Percentiles rank a stretch among this genome's conserved stretches.
phyloP scores from a whole-genome alignment of 2,113 vertebrate species.

The Dicaeum eximium region DNA sequence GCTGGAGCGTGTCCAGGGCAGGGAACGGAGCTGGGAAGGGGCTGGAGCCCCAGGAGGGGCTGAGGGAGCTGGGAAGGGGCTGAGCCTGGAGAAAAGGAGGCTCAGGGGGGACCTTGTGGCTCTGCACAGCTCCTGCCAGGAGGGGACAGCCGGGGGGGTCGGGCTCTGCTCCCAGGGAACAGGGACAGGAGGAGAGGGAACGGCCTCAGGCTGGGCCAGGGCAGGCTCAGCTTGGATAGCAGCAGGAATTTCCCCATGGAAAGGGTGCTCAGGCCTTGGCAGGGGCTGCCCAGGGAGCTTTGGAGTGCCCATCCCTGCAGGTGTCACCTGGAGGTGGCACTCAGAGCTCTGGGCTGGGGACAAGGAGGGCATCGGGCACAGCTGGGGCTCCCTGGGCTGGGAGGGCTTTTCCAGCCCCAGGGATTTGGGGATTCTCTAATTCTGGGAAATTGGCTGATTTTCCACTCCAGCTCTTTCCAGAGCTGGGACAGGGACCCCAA shows the following conservation, averaged over 20 bases:
- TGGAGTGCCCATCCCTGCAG: neutral
- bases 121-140: no score
- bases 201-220: no score
- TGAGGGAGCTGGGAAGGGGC: neutral
- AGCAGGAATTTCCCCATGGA: no score
- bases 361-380: neutral
- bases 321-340: neutral
- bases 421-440: fast-evolving
- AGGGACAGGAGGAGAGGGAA: no score
- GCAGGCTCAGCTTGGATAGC: no score
- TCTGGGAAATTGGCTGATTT: neutral
- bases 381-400: neutral
- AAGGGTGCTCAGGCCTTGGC: neutral
- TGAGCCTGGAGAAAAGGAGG: neutral
- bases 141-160: no score
- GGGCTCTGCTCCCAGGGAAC: no score
- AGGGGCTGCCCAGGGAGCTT: neutral
- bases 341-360: neutral
- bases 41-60: no score
- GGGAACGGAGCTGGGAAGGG: neutral
- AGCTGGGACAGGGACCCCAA: neutral
- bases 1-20: neutral
- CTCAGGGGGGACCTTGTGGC: no score
- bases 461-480: neutral
- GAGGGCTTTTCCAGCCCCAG: neutral